Base-by-base conservation (phyloP, 2,888 invertebrate genomes). In the Beris chalybata region DNA sequence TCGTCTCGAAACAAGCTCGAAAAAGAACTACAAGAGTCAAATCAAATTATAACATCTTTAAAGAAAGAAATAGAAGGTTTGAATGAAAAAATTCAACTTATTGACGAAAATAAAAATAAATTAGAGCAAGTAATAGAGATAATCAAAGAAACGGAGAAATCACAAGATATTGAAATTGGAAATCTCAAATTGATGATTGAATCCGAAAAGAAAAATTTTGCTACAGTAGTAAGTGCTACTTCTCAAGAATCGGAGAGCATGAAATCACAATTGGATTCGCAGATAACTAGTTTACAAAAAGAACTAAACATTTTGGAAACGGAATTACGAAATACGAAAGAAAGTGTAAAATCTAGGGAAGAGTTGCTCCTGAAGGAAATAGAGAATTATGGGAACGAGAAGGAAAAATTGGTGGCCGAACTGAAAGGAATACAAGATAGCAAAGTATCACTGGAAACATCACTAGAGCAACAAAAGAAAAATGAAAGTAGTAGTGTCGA, bases 1-100 rank as follows among this genome's bases (percentile, higher is more conserved):
- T 67, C 76, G 22, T 81, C 82, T 71, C 82, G 82, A 64, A 76
- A 77, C 7, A 80, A 82, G 66, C 73, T 82, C 38, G 71, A 81
- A 47, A 78, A 76, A 66, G 76, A 82, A 11, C 73, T 81, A 2
- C 81, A 82, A 72, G 79, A 80, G 70, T 76, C 78, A 57, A 73
- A 79, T 50, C 81, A 82, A 71, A 80, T 83, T 72, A 44, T 64
- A 12, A 12, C 44, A 9, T 13, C 5, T n/a, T 45, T 53, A 4
- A 44, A 29, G 12, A 73, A 73, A 58, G 79, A 81, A 65, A 77
- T 81, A 71, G 81, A 82, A 74, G 80, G 79, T 68, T 80, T 82
- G 32, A 61, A 61, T 6, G 11, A 13, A n/a, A 22, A 22, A 5
- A n/a, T 22, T 0, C 38, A 75, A 73, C 82, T 57, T 72, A 74